Evolutionary conservation across 1,140 invertebrate species (phyloP).

Genomic region (Physella acuta): DNA sequence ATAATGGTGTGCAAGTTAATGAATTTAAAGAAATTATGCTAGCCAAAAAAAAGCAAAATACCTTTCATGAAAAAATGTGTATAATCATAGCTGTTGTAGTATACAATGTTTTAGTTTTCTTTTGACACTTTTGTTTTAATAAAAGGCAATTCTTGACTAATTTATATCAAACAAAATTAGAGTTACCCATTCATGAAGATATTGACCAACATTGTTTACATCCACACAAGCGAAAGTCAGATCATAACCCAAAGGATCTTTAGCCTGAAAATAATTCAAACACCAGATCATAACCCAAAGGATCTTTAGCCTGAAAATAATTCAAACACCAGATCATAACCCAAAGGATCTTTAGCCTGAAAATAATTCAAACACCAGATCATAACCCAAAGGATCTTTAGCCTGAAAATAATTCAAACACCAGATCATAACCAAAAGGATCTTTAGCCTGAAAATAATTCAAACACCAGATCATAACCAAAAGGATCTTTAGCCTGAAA

Average conservation of each 20-base stretch:
- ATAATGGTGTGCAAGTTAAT: too few species aligned
- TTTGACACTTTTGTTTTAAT: too few species aligned
- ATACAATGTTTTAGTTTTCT: too few species aligned
- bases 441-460: conserved; percentile 11
- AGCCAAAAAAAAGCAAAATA: too few species aligned
- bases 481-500: conserved; percentile 8
- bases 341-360: conserved; percentile 7
- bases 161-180: too few species aligned
- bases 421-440: background rate
- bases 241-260: conserved; percentile 15
- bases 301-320: conserved; percentile 7
- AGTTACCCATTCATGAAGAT: too few species aligned
- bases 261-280: conserved; percentile 3
- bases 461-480: conserved; percentile 15
- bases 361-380: too few species aligned
- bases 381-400: conserved; percentile 9
- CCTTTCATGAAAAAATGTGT: too few species aligned
- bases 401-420: background rate
- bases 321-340: too few species aligned
- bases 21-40: too few species aligned
- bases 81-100: too few species aligned
- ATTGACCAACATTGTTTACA: background rate
- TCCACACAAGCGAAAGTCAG: conserved; percentile 19
- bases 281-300: background rate
- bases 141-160: too few species aligned